phyloP scores from a whole-genome alignment of 2,113 vertebrate genomes.

The Gallinago media region DNA sequence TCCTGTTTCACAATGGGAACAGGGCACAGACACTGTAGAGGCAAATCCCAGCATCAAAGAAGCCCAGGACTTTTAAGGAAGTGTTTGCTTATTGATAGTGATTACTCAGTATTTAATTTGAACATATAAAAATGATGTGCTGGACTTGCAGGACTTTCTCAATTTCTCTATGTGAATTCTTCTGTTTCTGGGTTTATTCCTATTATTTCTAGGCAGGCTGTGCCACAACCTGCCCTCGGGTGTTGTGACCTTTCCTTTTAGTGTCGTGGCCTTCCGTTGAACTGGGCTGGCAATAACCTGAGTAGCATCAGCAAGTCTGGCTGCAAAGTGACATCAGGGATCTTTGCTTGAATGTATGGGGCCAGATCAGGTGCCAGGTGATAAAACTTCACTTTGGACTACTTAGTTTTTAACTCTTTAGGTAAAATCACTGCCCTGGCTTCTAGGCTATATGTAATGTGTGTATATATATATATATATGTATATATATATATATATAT shows the following conservation, averaged over 20 bases:
- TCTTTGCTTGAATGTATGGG: rapidly evolving
- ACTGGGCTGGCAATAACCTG: neutral
- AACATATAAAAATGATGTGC: rapidly evolving
- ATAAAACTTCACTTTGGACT: neutral
- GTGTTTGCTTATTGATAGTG: neutral
- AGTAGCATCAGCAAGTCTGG: neutral
- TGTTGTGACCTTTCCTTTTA: neutral
- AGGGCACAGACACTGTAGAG: neutral
- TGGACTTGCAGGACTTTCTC: neutral
- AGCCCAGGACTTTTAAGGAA: neutral
- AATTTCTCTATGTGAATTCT: neutral
- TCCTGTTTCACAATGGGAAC: neutral
- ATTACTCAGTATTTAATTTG: neutral
- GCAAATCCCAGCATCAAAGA: neutral
- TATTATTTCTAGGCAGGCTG: neutral
- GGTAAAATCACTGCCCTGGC: neutral
- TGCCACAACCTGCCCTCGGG: neutral
- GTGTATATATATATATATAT: no score
- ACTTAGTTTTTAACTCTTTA: neutral
- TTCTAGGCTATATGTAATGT: neutral
- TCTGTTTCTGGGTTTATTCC: neutral
- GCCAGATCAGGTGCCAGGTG: neutral
- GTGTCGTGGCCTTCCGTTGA: neutral
- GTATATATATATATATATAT: no score
- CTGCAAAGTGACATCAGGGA: neutral